phyloP scores from a whole-genome alignment of 2,113 vertebrate genomes.

The Embiotoca jacksoni region DNA sequence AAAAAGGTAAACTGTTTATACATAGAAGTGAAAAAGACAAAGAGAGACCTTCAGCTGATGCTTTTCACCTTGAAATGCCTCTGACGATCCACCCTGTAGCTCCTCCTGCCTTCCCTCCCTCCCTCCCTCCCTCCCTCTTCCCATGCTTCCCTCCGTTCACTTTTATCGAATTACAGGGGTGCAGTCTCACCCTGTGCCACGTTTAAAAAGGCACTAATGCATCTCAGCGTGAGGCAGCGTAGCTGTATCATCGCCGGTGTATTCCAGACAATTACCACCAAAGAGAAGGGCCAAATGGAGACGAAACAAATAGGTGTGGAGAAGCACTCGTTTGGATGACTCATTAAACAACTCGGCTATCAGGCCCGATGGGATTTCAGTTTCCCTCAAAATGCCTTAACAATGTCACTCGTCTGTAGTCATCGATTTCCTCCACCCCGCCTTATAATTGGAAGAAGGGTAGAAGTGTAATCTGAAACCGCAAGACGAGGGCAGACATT shows the following conservation, averaged over 20 bases:
- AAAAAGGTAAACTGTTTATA: neutral
- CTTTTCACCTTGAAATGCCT: conserved; percentile 67
- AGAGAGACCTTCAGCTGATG: conserved; percentile 56
- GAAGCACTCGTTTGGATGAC: conserved; percentile 57
- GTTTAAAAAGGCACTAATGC: conserved; percentile 62
- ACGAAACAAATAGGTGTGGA: conserved; percentile 62
- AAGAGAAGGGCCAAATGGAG: conserved; percentile 28
- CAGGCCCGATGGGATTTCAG: conserved; percentile 49
- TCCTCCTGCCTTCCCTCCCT: conserved; percentile 14
- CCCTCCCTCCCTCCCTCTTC: neutral
- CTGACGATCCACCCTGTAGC: conserved; percentile 37
- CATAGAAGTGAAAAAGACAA: neutral
- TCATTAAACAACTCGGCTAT: conserved; percentile 68
- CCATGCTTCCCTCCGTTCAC: conserved; percentile 17
- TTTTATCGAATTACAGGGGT: conserved; percentile 66
- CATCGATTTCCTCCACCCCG: conserved; percentile 51
- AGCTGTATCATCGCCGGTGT: conserved; percentile 32
- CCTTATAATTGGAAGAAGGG: conserved; percentile 58
- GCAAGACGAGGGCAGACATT: conserved; percentile 27
- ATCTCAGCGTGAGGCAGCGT: conserved; percentile 44
- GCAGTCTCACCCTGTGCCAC: conserved; percentile 36
- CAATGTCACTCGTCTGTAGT: conserved; percentile 51
- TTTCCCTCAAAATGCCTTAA: conserved; percentile 57
- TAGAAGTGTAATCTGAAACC: conserved; percentile 45
- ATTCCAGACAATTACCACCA: conserved; percentile 64